phyloP scores from a whole-genome alignment of 2,113 vertebrate genomes.

The Mus musculus region DNA sequence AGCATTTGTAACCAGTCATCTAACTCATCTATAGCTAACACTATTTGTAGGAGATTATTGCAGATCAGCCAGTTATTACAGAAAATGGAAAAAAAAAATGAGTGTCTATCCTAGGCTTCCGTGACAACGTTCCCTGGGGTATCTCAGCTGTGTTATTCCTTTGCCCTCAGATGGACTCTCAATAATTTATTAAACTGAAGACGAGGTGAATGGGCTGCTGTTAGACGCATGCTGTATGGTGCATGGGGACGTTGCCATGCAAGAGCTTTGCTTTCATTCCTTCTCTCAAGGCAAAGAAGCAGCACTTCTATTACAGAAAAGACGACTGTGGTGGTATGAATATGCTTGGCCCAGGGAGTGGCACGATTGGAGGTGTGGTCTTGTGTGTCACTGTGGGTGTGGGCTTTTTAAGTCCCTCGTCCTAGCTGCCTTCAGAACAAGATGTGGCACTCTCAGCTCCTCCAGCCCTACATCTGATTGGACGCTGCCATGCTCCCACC shows the following conservation, averaged over 20 bases:
- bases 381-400: too few relatives aligned
- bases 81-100: not conserved
- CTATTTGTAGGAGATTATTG: not conserved
- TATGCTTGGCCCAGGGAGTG: too few relatives aligned
- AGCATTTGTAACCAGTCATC: slow-evolving; percentile 36
- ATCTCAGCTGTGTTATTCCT: not conserved
- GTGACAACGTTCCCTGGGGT: not conserved
- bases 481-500: too few relatives aligned
- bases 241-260: not conserved
- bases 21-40: not conserved
- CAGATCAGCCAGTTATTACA: slow-evolving; percentile 13
- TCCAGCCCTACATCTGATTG: too few relatives aligned
- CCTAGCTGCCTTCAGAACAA: too few relatives aligned
- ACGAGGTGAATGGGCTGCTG: not conserved
- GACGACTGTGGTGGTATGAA: not conserved
- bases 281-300: slow-evolving; percentile 5
- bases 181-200: not conserved
- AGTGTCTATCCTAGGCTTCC: not conserved
- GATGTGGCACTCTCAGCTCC: too few relatives aligned
- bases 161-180: not conserved
- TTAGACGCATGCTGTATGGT: not conserved
- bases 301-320: slow-evolving; percentile 46
- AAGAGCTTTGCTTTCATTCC: not conserved
- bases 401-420: too few relatives aligned
- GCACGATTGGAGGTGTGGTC: too few relatives aligned